Base-by-base conservation (phyloP, 1,140 invertebrate genomes). In the Conus ventricosus region DNA sequence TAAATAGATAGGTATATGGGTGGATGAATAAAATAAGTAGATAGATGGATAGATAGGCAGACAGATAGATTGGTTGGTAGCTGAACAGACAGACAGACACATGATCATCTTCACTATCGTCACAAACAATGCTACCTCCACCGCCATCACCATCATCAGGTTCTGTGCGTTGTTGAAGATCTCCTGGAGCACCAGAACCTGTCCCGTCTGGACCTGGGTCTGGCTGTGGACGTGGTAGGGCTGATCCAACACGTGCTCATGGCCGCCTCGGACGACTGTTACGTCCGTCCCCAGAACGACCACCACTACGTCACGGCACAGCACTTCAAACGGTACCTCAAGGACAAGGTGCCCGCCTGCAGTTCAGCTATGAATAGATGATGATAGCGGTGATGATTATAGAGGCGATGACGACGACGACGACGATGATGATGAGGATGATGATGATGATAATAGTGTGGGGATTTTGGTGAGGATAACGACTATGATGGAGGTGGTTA, bases 191-290 rank as follows among this genome's bases (percentile, higher is more conserved):
- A 23, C 11, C 67, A 54, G 23, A 89, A 89, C 53, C 85, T 91
- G 51, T 91, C 93, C 1, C 88, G 93, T 10, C 86, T 93, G 53
- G 88, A 92, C n/a, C 90, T 92, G 13, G 93, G 90, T 0, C 20
- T 92, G 71, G 90, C 91, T 55, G 87, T 91, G n/a, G 93, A 93
- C 71, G 91, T 92, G n/a, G 91, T 93, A 3, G 91, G 91, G 15
- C 88, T 93, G 5, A 53, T 93, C 51, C 88, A 88, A 20, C 91
- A 93, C 87, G 89, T 91, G 63, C 63, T 93, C 54, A 82, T 67
- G 27, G 80, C 71, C 0, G 87, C 87, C 23, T 87, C 88, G 1
- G 51, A 84, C 53, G 83, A 91, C 83, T 92, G 92, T 71, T 86
- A n/a, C 20, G 87, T 20, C 0, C 82, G 86, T 63, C 88, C 90